Percentiles rank a stretch among this genome's conserved stretches.
Evolutionary conservation across 2,888 invertebrate species (phyloP).

Genomic region (Mantis religiosa): DNA sequence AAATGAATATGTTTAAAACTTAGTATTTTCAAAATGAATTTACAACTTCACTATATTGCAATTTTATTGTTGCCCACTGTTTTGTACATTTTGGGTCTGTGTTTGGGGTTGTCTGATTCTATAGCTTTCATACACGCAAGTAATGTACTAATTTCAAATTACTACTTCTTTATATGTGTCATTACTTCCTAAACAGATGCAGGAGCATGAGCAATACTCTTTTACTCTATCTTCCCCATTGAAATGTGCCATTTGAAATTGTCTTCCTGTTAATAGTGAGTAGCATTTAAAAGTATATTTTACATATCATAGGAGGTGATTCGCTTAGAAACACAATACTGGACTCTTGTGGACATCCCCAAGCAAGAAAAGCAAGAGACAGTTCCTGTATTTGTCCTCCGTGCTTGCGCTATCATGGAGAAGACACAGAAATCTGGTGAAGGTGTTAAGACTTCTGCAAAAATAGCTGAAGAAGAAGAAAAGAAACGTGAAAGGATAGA

Average conservation of each 20-base stretch:
- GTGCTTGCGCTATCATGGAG: conserved; percentile 88
- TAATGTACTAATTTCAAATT: no score
- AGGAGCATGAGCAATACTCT: no score
- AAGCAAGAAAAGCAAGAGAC: conserved; percentile 92
- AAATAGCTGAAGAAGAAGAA: conserved; percentile 81
- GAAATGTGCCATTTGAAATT: neutral
- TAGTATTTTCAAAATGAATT: no score
- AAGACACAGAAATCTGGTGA: conserved; percentile 87
- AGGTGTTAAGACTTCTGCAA: conserved; percentile 79
- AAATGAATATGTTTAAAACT: no score
- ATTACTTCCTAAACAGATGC: no score
- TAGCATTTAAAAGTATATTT: neutral
- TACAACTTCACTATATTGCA: no score
- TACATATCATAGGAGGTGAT: conserved; percentile 70
- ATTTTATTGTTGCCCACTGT: no score
- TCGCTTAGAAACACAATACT: conserved; percentile 86
- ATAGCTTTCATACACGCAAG: no score
- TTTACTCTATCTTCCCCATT: no score
- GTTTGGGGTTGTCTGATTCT: no score
- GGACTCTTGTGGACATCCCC: conserved; percentile 90
- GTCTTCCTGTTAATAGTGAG: neutral
- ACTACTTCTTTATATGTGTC: no score
- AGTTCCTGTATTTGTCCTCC: conserved; percentile 83
- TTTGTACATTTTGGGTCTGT: no score
- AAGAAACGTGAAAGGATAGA: conserved; percentile 80